Conservation (phyloP, 2,797 vertebrate genomes). For the Pterois miles region DNA sequence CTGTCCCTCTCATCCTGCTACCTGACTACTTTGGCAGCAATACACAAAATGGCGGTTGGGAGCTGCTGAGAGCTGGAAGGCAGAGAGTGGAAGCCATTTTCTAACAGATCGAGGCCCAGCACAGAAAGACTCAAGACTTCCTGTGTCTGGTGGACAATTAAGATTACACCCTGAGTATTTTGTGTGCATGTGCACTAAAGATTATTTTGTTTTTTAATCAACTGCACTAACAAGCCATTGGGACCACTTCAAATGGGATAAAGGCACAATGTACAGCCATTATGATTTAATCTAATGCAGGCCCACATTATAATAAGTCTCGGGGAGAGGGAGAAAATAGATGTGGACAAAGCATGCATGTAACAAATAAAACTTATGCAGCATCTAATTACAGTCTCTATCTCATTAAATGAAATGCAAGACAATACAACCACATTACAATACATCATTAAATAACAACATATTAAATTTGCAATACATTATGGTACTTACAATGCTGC, state of each 20-base stretch:
- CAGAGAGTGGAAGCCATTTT: constrained; percentile 80
- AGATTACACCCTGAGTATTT: constrained; percentile 40
- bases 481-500: constrained; percentile 63
- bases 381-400: constrained; percentile 41
- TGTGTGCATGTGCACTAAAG: constrained; percentile 11
- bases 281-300: constrained; percentile 57
- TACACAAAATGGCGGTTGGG: constrained; percentile 78
- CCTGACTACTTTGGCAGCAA: constrained; percentile 78
- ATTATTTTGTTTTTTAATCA: constrained; percentile 36
- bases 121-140: constrained; percentile 34
- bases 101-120: constrained; percentile 59
- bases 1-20: constrained; percentile 69
- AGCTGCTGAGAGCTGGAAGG: constrained; percentile 67
- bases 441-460: constrained; percentile 27
- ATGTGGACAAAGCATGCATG: constrained; percentile 12
- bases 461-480: constrained; percentile 40
- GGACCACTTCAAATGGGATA: constrained; percentile 51
- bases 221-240: constrained; percentile 37
- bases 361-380: constrained; percentile 33
- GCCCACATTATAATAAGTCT: constrained; percentile 30
- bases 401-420: constrained; percentile 46
- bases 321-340: constrained; percentile 37
- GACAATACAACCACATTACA: constrained; percentile 23
- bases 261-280: constrained; percentile 39
- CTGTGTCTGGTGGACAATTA: constrained; percentile 35